phyloP scores from a whole-genome alignment of 2,888 invertebrate genomes.

The Drosophila cracens region DNA sequence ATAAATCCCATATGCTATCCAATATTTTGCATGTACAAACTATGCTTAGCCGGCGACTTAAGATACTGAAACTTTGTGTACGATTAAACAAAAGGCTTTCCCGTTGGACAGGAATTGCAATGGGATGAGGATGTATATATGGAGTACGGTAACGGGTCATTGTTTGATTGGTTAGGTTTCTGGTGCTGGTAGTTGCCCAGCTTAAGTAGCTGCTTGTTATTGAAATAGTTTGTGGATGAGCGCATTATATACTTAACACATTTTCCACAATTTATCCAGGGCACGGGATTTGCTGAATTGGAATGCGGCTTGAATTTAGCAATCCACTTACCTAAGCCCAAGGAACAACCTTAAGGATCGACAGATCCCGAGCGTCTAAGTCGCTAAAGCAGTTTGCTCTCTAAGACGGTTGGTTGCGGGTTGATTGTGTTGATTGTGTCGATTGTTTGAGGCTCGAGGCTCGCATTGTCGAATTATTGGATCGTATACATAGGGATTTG shows the following conservation, averaged over 20 bases:
- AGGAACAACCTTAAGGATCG: conserved; percentile 3
- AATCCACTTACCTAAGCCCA: conserved; percentile 78
- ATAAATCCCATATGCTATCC: conserved; percentile 42
- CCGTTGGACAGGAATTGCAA: conserved; percentile 1
- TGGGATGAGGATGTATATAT: conserved; percentile 17
- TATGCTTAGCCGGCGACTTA: conserved; percentile 45
- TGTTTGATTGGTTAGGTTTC: conserved; percentile 57
- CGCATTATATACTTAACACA: conserved; percentile 83
- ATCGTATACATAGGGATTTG: conserved; percentile 41
- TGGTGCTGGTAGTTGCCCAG: conserved; percentile 37
- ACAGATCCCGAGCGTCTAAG: conserved; percentile 41
- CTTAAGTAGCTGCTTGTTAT: conserved; percentile 66
- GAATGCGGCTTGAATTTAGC: conserved; percentile 80
- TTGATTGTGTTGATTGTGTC: conserved; percentile 46
- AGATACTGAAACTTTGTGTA: conserved; percentile 47
- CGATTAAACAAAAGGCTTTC: conserved; percentile 45
- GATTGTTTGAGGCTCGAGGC: conserved; percentile 41
- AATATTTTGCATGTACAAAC: conserved; percentile 66
- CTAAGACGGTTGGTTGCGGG: conserved; percentile 34
- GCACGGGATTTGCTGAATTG: conserved; percentile 71
- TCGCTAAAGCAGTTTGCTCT: conserved; percentile 65
- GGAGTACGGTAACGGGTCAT: conserved; percentile 38
- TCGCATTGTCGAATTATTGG: conserved; percentile 58
- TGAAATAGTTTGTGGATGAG: conserved; percentile 76
- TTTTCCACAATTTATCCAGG: conserved; percentile 72